Conservation (phyloP, 2,797 vertebrate species). For the Mormyrus proboscirostris region DNA sequence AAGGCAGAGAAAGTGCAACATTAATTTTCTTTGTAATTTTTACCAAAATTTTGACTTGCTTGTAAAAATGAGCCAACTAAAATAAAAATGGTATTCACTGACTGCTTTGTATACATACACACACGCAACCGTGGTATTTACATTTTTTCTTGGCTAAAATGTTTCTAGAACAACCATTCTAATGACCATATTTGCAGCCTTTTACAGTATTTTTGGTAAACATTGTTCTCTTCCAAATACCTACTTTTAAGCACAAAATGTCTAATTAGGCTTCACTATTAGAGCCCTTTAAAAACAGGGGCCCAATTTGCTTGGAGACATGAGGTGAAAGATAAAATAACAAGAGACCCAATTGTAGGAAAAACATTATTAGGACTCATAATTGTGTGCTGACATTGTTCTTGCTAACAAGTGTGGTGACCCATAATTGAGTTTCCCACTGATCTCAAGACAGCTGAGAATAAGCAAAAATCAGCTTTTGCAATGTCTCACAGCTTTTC, state of each 20-base stretch:
- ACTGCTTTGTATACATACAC: not conserved
- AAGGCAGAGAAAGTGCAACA: not conserved
- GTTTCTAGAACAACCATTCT: not conserved
- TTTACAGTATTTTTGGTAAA: not conserved
- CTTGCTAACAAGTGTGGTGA: constrained; percentile 52
- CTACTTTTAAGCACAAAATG: not conserved
- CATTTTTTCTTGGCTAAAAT: not conserved
- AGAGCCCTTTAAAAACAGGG: not conserved
- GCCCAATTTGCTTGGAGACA: constrained; percentile 13
- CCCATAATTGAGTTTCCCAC: constrained; percentile 56
- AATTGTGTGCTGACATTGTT: constrained; percentile 50
- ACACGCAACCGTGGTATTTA: not conserved
- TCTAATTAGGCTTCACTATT: not conserved
- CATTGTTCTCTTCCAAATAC: constrained; percentile 17
- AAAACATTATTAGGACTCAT: constrained; percentile 53
- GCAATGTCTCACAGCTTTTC: constrained; percentile 47
- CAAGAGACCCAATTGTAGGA: constrained; percentile 48
- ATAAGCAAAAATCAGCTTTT: constrained; percentile 46
- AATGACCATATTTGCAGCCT: not conserved
- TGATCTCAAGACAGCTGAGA: constrained; percentile 52
- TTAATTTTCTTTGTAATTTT: not conserved
- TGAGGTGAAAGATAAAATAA: constrained; percentile 40
- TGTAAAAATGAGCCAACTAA: not conserved
- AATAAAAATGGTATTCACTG: not conserved
- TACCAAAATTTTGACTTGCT: not conserved